These are phyloP conservation scores for Tromatobia lineatoria DNA, from an alignment of 2,888 invertebrate genomes.

Conservation along the genomic window DNA sequence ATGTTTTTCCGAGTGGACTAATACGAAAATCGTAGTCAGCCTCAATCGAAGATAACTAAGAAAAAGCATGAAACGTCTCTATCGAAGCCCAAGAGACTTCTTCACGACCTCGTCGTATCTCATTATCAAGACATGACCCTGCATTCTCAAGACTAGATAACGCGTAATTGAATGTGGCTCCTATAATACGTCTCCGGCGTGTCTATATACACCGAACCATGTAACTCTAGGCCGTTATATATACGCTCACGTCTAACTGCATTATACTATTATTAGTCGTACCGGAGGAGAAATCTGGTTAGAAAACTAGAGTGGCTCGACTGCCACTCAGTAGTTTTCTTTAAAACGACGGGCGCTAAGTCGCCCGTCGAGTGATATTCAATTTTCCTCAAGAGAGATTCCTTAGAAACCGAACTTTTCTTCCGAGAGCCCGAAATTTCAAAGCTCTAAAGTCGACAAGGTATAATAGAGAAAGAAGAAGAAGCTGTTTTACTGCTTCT, in stretches of 20 bases:
- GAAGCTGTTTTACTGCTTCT: background rate
- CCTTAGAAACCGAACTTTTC: background rate
- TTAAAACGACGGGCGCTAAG: background rate
- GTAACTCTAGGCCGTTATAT: background rate
- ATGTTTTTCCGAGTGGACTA: too few relatives aligned
- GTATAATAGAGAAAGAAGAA: background rate
- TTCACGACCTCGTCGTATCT: conserved; percentile 35
- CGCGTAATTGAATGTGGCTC: conserved; percentile 26
- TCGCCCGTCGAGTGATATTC: too few relatives aligned
- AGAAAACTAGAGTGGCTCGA: conserved; percentile 18
- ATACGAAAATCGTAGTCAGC: background rate
- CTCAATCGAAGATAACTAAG: background rate
- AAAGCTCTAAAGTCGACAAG: background rate
- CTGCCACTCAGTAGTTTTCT: background rate
- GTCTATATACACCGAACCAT: background rate
- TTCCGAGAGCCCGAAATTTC: background rate
- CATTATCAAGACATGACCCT: conserved; percentile 33
- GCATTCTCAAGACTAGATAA: conserved; percentile 39
- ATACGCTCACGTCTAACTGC: conserved; percentile 17
- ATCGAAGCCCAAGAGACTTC: background rate
- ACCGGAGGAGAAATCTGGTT: conserved; percentile 21
- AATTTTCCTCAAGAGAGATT: conserved; percentile 2
- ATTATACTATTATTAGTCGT: conserved; percentile 32
- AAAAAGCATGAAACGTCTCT: background rate
- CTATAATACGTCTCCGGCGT: background rate